Evolutionary conservation across 2,797 vertebrate species (phyloP).

Genomic region (Salarias fasciatus): DNA sequence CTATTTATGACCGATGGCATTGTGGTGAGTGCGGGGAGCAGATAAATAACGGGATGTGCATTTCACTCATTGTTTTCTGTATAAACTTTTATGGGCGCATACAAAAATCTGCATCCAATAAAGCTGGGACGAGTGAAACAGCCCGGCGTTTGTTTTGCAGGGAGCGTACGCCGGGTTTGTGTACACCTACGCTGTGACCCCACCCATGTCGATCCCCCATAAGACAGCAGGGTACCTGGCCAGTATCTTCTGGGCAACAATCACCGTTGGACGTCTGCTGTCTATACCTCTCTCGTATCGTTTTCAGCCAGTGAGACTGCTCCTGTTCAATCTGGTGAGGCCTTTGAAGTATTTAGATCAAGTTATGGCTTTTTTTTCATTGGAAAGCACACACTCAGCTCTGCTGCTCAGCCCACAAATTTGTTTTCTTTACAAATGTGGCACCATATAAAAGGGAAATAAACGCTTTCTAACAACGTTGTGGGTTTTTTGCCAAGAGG

Average conservation of each 20-base stretch:
- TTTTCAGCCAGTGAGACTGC: constrained; percentile 89
- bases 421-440: too few species aligned
- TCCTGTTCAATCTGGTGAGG: constrained; percentile 92
- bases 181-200: constrained; percentile 91
- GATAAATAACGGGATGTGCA: constrained; percentile 36
- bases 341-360: too few species aligned
- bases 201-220: constrained; percentile 86
- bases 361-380: too few species aligned
- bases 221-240: constrained; percentile 94
- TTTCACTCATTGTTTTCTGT: constrained; percentile 23
- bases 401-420: too few species aligned
- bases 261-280: constrained; percentile 92
- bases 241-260: constrained; percentile 96
- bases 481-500: too few species aligned
- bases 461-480: too few species aligned
- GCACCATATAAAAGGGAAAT: too few species aligned
- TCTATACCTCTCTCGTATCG: constrained; percentile 93
- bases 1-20: constrained; percentile 98
- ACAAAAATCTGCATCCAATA: constrained; percentile 9
- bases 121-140: constrained; percentile 2
- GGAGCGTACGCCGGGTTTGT: constrained; percentile 94
- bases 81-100: constrained; percentile 21
- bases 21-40: constrained; percentile 85
- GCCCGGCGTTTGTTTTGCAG: constrained; percentile 72
- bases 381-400: too few species aligned